Conservation (phyloP, 2,888 invertebrate species). For the Eupithecia insigniata region DNA sequence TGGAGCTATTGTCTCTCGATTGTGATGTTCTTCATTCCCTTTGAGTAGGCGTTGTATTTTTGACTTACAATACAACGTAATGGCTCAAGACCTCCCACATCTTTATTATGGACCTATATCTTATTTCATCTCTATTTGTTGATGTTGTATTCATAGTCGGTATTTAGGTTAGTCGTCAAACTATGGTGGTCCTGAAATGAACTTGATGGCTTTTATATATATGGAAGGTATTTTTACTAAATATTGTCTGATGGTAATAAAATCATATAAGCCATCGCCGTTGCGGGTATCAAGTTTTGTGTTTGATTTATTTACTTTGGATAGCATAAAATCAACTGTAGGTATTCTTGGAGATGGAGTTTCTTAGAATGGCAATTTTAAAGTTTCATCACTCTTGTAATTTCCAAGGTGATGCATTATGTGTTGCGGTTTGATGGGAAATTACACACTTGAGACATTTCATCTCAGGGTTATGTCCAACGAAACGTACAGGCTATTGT, state of each 20-base stretch:
- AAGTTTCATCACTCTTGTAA: conserved; percentile 25
- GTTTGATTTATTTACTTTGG: neutral
- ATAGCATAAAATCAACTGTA: neutral
- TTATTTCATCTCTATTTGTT: conserved; percentile 17
- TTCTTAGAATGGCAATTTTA: neutral
- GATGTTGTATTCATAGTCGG: neutral
- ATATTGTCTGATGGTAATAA: neutral
- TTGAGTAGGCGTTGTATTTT: conserved; percentile 46
- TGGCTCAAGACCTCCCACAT: conserved; percentile 42
- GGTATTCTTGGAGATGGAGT: neutral
- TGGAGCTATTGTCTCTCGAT: conserved; percentile 47
- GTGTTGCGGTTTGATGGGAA: conserved; percentile 31
- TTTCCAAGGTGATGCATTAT: conserved; percentile 25
- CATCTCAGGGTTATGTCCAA: conserved; percentile 31
- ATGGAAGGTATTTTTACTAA: neutral
- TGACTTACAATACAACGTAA: conserved; percentile 41
- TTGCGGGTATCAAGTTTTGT: neutral
- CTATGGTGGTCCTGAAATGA: conserved; percentile 12
- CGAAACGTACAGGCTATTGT: conserved; percentile 25
- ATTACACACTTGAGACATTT: conserved; percentile 36
- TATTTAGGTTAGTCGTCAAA: conserved; percentile 10
- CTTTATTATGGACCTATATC: conserved; percentile 33
- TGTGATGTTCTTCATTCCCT: conserved; percentile 42
- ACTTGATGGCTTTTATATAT: conserved; percentile 34
- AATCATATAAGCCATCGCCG: neutral